Evolutionary conservation across 2,888 invertebrate genomes (phyloP).

Genomic region (Tachina fera): DNA sequence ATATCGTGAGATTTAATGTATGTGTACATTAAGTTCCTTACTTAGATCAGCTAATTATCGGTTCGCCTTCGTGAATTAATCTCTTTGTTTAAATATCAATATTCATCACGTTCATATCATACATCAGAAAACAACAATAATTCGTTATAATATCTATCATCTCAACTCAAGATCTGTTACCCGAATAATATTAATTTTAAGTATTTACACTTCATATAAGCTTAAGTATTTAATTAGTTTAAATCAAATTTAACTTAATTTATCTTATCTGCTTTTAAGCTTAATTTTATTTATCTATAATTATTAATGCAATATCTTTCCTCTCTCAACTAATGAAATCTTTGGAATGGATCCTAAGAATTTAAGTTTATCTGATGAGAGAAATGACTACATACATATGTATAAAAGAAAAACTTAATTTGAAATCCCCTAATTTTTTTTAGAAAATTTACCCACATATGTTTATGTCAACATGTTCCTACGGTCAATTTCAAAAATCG

Average conservation of each 20-base stretch:
- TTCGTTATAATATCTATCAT: not conserved
- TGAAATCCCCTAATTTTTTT: constrained; percentile 74
- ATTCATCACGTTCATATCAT: constrained; percentile 75
- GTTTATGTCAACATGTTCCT: constrained; percentile 97
- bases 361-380: constrained; percentile 3
- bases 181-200: constrained; percentile 32
- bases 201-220: constrained; percentile 2
- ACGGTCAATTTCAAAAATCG: constrained; percentile 99
- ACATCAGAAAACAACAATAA: constrained; percentile 66
- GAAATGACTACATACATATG: not conserved
- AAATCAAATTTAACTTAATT: not conserved
- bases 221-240: not conserved
- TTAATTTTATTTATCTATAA: constrained; percentile 14
- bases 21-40: no score
- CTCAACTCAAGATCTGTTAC: not conserved
- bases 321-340: constrained; percentile 2
- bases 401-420: constrained; percentile 44
- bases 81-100: constrained; percentile 45
- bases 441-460: constrained; percentile 93
- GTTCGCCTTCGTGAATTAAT: constrained; percentile 45
- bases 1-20: no score
- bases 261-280: constrained; percentile 17
- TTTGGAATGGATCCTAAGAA: constrained; percentile 27
- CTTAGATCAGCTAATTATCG: not conserved
- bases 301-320: constrained; percentile 6